Percentiles rank a stretch among this genome's conserved stretches.
Conservation (phyloP, 2,797 vertebrate genomes). For the Pseudomugil gertrudae region DNA sequence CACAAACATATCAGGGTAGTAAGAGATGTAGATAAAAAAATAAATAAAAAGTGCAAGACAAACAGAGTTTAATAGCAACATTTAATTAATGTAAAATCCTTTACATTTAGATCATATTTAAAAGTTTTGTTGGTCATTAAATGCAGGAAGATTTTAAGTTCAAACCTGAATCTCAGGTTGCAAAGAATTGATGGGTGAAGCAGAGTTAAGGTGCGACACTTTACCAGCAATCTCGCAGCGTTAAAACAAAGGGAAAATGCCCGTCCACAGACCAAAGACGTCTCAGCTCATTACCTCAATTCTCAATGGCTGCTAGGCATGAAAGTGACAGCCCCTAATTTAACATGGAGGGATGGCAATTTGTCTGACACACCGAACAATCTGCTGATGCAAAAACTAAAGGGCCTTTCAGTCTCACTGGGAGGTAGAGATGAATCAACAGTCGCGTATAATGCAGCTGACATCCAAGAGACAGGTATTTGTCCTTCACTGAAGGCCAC, state of each 20-base stretch:
- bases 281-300: conserved; percentile 74
- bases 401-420: conserved; percentile 73
- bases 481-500: conserved; percentile 57
- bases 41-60: conserved; percentile 13
- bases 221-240: conserved; percentile 13
- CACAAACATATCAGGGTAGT: not conserved
- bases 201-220: conserved; percentile 25
- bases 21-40: conserved; percentile 9
- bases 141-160: not conserved
- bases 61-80: not conserved
- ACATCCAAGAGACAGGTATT: conserved; percentile 69
- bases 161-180: conserved; percentile 4
- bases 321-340: conserved; percentile 79
- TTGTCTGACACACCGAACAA: conserved; percentile 77
- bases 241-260: conserved; percentile 61
- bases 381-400: conserved; percentile 77
- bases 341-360: conserved; percentile 75
- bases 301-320: conserved; percentile 60
- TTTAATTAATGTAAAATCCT: not conserved
- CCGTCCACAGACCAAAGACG: conserved; percentile 65
- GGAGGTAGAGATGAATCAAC: conserved; percentile 63
- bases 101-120: not conserved
- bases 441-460: conserved; percentile 58
- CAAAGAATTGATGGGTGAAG: conserved; percentile 16
- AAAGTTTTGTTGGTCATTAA: not conserved